Evolutionary conservation across 1,140 invertebrate genomes (phyloP), one percentile per base, ranked within the genome.

Genomic region (Pissodes strobi): DNA sequence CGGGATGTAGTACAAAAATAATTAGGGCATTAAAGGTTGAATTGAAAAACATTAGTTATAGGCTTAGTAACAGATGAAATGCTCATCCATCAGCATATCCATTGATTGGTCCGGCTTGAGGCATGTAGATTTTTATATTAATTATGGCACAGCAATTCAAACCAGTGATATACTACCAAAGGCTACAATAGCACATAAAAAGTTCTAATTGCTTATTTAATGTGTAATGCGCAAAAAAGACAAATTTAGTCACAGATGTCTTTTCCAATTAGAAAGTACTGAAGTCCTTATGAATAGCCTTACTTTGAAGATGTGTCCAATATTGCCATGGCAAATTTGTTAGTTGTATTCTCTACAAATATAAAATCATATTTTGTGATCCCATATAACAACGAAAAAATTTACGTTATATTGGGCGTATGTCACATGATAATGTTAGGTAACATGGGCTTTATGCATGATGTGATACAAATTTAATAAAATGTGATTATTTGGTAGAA

Each of bases 121-220:
- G 34, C 59, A 61, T 56, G 17, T n/a, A 34, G 71, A 71, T n/a
- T n/a, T n/a, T 13, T 67, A 46, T 60, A 67, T 75, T 12, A 71
- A 78, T 61, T 59, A 72, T 22, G 74, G 76, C 2, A 61, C 18
- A 25, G 60, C 64, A 13, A 13, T 67, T 46, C 12, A 23, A 15
- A 15, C 66, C 25, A 69, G 65, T 57, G 73, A 76, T 68, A 41
- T 43, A 51, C 18, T 60, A 21, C 66, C 21, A 17, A 69, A 63
- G 77, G 75, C 17, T 73, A 68, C 52, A 66, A 73, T 67, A 61
- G 52, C 8, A 17, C 21, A 6, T 78, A 72, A 66, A 78, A 77
- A 63, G 57, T 78, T 49, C 75, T 76, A 27, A 19, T 78, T 21
- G 76, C 68, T 12, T 76, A 79, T 69, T 76, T 76, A 45, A 56